phyloP scores from a whole-genome alignment of 2,113 vertebrate species.

The Gyps fulvus region DNA sequence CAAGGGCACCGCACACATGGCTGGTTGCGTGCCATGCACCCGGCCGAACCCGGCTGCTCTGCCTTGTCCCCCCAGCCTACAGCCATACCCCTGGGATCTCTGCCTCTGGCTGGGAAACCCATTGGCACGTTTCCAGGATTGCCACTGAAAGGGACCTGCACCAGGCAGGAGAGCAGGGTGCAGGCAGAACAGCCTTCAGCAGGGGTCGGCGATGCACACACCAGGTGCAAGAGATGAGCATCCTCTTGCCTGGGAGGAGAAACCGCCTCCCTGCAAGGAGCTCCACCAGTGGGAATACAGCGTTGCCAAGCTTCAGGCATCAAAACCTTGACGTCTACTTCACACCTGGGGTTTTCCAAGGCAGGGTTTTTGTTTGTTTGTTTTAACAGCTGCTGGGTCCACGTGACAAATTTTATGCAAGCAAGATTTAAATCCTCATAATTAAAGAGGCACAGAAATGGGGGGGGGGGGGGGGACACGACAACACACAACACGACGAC shows the following conservation, averaged over 20 bases:
- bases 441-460: not conserved
- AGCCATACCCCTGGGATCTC: not conserved
- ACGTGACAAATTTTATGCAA: not conserved
- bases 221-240: not conserved
- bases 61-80: not conserved
- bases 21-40: not conserved
- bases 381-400: not conserved
- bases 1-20: not conserved
- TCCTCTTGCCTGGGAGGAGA: not conserved
- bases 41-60: rapidly evolving
- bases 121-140: rapidly evolving
- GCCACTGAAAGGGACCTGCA: not conserved
- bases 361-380: not conserved
- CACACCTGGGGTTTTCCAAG: not conserved
- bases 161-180: not conserved
- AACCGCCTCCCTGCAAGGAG: not conserved
- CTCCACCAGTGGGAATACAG: not conserved
- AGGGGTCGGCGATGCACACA: rapidly evolving
- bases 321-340: not conserved
- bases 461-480: no score
- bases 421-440: not conserved
- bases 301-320: not conserved
- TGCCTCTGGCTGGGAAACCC: not conserved
- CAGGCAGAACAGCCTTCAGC: not conserved
- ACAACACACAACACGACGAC: not conserved